phyloP scores from a whole-genome alignment of 2,888 invertebrate genomes.

The Cyrtodaria siliqua region DNA sequence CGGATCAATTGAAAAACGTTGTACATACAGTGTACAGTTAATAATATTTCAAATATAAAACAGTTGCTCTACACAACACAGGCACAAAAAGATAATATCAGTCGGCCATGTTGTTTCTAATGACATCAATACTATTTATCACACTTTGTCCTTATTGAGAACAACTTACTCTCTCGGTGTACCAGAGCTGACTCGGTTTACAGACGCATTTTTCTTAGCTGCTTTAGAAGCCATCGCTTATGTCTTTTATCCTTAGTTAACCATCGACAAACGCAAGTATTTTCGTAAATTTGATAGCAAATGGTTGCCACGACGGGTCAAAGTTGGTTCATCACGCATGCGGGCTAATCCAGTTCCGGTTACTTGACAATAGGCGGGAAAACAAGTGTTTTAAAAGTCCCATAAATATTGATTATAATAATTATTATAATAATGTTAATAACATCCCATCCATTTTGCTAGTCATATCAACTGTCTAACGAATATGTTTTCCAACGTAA shows the following conservation, averaged over 20 bases:
- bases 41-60: no score
- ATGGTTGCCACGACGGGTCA: slow-evolving; percentile 70
- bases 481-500: no score
- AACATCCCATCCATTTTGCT: not conserved
- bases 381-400: slow-evolving; percentile 2
- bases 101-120: slow-evolving; percentile 82
- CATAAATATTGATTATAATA: not conserved
- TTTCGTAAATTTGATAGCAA: slow-evolving; percentile 4
- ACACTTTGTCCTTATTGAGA: slow-evolving; percentile 3
- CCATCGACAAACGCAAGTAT: slow-evolving; percentile 1
- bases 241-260: slow-evolving; percentile 8
- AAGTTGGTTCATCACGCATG: slow-evolving; percentile 55
- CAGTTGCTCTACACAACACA: no score
- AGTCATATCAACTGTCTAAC: no score
- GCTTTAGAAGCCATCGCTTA: slow-evolving; percentile 75
- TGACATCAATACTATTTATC: slow-evolving; percentile 51
- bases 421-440: not conserved
- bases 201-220: slow-evolving; percentile 77
- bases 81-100: slow-evolving; percentile 4
- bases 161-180: slow-evolving; percentile 80
- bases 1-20: no score
- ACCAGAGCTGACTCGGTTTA: slow-evolving; percentile 77
- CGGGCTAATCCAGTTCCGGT: slow-evolving; percentile 49
- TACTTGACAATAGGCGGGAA: slow-evolving; percentile 46
- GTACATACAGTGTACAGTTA: no score